Evolutionary conservation across 2,888 invertebrate species (phyloP).

Genomic region (Cerastis rubricosa): DNA sequence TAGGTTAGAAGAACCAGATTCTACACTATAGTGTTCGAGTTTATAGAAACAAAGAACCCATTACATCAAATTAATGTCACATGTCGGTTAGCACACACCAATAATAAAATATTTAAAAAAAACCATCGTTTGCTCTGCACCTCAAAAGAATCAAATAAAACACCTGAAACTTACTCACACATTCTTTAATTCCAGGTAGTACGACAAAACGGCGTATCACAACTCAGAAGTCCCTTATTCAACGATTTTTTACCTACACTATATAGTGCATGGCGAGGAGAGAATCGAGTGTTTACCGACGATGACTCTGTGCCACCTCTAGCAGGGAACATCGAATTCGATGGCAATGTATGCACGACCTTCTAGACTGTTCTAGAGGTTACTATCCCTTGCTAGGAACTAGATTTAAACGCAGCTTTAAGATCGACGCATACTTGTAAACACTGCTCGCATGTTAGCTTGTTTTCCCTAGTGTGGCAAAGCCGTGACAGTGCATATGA

Average conservation of each 20-base stretch:
- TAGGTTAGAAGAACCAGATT: too few species aligned
- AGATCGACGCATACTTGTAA: slow-evolving; percentile 8
- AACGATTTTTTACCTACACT: slow-evolving; percentile 87
- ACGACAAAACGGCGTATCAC: slow-evolving; percentile 78
- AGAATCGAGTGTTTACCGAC: slow-evolving; percentile 72
- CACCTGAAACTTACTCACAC: slow-evolving; percentile 5
- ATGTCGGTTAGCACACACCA: too few species aligned
- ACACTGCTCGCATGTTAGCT: background rate
- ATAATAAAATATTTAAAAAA: too few species aligned
- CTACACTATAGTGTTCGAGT: too few species aligned
- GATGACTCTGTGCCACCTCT: slow-evolving; percentile 69
- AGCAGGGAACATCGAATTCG: slow-evolving; percentile 83
- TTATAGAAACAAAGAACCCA: too few species aligned
- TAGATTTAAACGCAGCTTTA: slow-evolving; percentile 61
- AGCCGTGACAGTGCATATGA: background rate
- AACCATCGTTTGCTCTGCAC: background rate
- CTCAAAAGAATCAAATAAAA: background rate
- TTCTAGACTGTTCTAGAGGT: slow-evolving; percentile 72
- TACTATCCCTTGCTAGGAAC: slow-evolving; percentile 8
- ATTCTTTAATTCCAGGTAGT: slow-evolving; percentile 79
- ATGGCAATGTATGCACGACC: slow-evolving; percentile 86
- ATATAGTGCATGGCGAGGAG: slow-evolving; percentile 84
- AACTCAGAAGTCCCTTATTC: slow-evolving; percentile 82
- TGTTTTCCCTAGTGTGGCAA: background rate
- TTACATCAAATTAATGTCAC: too few species aligned